A percentile compares a stretch with the other conserved stretches of the same genome.
phyloP scores from a whole-genome alignment of 2,888 invertebrate genomes.

The Ormyrus pomaceus region DNA sequence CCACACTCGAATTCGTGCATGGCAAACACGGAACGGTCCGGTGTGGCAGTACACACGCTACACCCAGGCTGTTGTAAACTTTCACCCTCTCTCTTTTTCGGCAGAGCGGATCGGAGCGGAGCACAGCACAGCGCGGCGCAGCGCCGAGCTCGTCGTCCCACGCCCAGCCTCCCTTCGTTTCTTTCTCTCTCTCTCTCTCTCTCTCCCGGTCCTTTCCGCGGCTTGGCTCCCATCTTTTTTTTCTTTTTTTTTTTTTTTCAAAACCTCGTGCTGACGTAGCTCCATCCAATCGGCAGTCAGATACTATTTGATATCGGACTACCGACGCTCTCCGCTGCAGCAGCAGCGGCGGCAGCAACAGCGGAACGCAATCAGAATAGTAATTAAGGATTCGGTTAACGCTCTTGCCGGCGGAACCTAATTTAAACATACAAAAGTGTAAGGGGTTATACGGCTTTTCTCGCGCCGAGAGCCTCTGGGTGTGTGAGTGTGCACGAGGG shows the following conservation, averaged over 20 bases:
- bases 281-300: conserved; percentile 49
- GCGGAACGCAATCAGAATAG: conserved; percentile 69
- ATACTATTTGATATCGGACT: conserved; percentile 52
- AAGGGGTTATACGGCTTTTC: neutral
- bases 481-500: neutral
- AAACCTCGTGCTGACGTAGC: conserved; percentile 52
- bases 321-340: neutral
- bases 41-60: neutral
- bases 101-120: neutral
- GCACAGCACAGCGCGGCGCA: neutral
- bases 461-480: neutral
- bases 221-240: conserved; percentile 29
- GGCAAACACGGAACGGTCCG: conserved; percentile 35
- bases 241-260: conserved; percentile 27
- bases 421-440: conserved; percentile 49
- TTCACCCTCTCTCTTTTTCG: conserved; percentile 45
- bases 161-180: conserved; percentile 39
- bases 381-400: conserved; percentile 73
- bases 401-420: conserved; percentile 68
- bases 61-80: conserved; percentile 10
- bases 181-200: conserved; percentile 20
- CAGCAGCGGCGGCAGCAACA: neutral
- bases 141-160: conserved; percentile 4
- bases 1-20: neutral
- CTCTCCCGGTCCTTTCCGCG: conserved; percentile 34